Conservation (phyloP, 2,888 invertebrate genomes). For the Amblyjoppa fuscipennis region DNA sequence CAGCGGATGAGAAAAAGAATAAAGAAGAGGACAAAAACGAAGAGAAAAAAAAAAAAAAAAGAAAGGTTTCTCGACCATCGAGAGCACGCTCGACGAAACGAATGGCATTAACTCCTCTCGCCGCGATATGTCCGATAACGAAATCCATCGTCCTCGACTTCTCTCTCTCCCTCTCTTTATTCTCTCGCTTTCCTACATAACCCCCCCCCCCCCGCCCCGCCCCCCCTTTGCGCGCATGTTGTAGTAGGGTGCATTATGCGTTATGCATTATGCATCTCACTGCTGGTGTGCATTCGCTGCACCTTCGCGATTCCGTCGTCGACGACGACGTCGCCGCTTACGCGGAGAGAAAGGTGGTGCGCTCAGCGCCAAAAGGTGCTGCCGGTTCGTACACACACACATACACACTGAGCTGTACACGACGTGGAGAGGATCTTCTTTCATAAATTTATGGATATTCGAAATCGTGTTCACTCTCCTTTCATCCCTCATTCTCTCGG, state of each 20-base stretch:
- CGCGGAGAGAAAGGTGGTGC: constrained; percentile 50
- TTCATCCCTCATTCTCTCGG: constrained; percentile 1
- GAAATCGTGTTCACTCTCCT: constrained; percentile 37
- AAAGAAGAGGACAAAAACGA: neutral
- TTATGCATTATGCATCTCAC: constrained; percentile 70
- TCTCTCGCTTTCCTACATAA: constrained; percentile 16
- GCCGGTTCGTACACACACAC: neutral
- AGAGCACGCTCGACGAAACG: constrained; percentile 60
- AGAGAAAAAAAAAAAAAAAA: neutral
- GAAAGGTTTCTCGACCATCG: constrained; percentile 42
- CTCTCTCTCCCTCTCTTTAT: constrained; percentile 35
- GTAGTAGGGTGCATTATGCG: constrained; percentile 55
- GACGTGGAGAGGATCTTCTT: constrained; percentile 11
- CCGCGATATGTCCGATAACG: constrained; percentile 70
- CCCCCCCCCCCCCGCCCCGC: neutral
- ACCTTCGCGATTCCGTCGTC: constrained; percentile 61
- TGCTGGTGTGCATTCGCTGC: constrained; percentile 41
- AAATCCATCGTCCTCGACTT: constrained; percentile 70
- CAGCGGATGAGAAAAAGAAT: neutral
- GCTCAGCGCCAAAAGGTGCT: constrained; percentile 26
- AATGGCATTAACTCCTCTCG: constrained; percentile 67
- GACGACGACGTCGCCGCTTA: constrained; percentile 43
- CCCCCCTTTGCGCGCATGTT: neutral
- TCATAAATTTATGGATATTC: constrained; percentile 61
- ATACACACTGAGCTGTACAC: constrained; percentile 1